Percentiles rank a stretch among this genome's conserved stretches.
Conservation (phyloP, 2,797 vertebrate genomes). For the Oophaga sylvatica region DNA sequence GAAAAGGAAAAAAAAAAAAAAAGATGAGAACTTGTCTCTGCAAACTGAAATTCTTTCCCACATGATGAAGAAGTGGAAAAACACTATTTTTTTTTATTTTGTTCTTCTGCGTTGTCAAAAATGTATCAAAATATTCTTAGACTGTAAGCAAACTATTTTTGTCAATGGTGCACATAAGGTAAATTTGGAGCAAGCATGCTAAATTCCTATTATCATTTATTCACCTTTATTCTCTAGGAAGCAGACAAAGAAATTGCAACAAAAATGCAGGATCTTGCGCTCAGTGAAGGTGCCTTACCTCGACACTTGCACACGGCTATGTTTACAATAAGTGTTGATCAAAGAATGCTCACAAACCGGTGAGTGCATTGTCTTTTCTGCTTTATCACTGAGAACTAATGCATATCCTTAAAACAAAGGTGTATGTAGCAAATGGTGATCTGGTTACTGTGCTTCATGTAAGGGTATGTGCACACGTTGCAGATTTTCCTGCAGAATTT, state of each 20-base stretch:
- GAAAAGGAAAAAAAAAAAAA: no score
- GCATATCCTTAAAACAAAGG: no score
- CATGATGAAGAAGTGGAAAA: background rate
- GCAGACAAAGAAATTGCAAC: conserved; percentile 98
- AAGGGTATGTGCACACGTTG: no score
- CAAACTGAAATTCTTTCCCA: no score
- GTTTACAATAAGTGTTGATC: conserved; percentile 96
- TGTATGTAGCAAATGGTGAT: no score
- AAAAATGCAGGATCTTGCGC: conserved; percentile 98
- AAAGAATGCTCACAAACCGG: conserved; percentile 99
- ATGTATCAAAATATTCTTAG: background rate
- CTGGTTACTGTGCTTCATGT: no score
- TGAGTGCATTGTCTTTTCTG: conserved; percentile 63
- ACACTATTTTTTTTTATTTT: background rate
- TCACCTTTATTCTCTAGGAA: conserved; percentile 79
- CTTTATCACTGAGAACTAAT: background rate
- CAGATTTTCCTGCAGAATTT: no score
- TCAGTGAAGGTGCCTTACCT: conserved; percentile 97
- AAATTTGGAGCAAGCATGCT: background rate
- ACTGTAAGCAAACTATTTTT: background rate
- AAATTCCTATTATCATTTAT: background rate
- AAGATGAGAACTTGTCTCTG: no score
- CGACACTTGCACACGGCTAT: conserved; percentile 94
- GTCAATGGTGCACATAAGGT: background rate
- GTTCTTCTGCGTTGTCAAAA: background rate